Evolutionary conservation across 2,888 invertebrate genomes (phyloP).

Genomic region (Hydrotaea diabolus): DNA sequence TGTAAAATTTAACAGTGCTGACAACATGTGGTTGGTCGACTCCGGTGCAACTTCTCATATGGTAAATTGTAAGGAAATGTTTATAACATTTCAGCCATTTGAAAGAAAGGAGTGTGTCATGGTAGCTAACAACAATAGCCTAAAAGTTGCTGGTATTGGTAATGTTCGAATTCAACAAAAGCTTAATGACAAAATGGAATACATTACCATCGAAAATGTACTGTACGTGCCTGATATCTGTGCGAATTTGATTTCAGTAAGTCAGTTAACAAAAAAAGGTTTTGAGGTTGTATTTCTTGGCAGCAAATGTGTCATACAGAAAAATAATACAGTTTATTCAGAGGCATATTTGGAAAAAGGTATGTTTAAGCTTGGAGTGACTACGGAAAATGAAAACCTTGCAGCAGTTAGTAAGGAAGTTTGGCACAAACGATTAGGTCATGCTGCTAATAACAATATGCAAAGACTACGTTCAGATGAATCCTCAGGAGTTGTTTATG

Average conservation of each 20-base stretch:
- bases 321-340: background rate
- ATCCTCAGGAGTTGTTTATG: background rate
- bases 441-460: slow-evolving; percentile 25
- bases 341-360: slow-evolving; percentile 25
- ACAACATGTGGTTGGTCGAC: slow-evolving; percentile 37
- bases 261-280: slow-evolving; percentile 28
- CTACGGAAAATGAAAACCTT: background rate
- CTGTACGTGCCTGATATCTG: slow-evolving; percentile 41
- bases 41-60: slow-evolving; percentile 38
- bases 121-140: slow-evolving; percentile 19
- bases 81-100: slow-evolving; percentile 32
- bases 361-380: slow-evolving; percentile 21
- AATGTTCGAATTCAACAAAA: slow-evolving; percentile 23
- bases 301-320: slow-evolving; percentile 26
- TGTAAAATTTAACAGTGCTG: slow-evolving; percentile 27
- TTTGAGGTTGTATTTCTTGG: slow-evolving; percentile 24
- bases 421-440: slow-evolving; percentile 42
- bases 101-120: slow-evolving; percentile 38
- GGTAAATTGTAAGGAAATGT: slow-evolving; percentile 26
- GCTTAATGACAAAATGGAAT: slow-evolving; percentile 19
- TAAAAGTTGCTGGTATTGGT: slow-evolving; percentile 29
- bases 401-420: slow-evolving; percentile 36
- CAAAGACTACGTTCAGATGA: background rate
- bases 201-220: slow-evolving; percentile 22
- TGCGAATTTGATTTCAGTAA: slow-evolving; percentile 56